phyloP scores from a whole-genome alignment of 2,888 invertebrate genomes.

The Apoda limacodes region DNA sequence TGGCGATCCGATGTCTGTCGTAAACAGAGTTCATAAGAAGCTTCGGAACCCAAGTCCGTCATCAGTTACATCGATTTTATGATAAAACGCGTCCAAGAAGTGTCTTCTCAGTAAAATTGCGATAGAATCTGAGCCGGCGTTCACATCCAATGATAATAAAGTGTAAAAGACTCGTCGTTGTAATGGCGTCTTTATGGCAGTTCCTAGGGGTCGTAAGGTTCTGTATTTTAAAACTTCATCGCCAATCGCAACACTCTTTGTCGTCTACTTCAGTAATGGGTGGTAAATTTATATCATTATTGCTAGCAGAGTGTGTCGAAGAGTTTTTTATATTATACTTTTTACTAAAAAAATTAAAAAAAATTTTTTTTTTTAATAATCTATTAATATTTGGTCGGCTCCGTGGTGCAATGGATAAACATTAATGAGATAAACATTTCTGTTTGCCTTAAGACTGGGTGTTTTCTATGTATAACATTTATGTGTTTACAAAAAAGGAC shows the following conservation, averaged over 20 bases:
- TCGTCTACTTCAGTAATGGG: no score
- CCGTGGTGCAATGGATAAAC: no score
- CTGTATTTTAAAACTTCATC: conserved; percentile 47
- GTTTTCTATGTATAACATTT: no score
- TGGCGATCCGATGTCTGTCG: conserved; percentile 39
- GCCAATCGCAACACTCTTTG: conserved; percentile 40
- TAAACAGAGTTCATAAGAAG: conserved; percentile 56
- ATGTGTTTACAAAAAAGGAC: no score
- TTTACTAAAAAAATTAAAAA: no score
- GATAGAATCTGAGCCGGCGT: conserved; percentile 62
- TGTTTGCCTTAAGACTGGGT: no score
- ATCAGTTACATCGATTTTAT: conserved; percentile 60
- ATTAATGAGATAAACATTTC: no score
- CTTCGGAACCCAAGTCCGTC: conserved; percentile 43
- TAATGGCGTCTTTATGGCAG: conserved; percentile 66
- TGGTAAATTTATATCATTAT: no score
- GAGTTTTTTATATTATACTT: no score
- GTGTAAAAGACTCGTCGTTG: conserved; percentile 67
- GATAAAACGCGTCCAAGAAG: conserved; percentile 53
- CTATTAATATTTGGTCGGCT: no score
- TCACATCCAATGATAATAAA: conserved; percentile 70
- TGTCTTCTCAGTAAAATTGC: conserved; percentile 54
- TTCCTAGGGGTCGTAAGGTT: conserved; percentile 55
- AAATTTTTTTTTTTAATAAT: no score
- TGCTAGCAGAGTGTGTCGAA: no score